phyloP scores from a whole-genome alignment of 2,888 invertebrate species.

The Diaperis boleti region DNA sequence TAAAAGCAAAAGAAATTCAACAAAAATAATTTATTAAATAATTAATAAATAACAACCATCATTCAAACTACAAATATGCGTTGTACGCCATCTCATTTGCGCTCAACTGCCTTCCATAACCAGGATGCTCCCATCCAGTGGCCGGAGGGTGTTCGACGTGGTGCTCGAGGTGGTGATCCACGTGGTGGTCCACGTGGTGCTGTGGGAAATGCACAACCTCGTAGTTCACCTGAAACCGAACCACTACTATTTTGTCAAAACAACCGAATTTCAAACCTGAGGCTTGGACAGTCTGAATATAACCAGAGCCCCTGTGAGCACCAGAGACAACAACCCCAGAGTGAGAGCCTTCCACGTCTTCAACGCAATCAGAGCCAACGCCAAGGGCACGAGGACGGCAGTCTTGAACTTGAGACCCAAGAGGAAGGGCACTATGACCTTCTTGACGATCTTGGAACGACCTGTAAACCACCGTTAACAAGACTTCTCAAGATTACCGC shows the following conservation, averaged over 20 bases:
- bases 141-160: conserved; percentile 70
- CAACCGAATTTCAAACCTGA: conserved; percentile 67
- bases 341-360: conserved; percentile 93
- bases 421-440: conserved; percentile 86
- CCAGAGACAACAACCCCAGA: conserved; percentile 84
- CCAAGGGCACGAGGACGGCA: conserved; percentile 84
- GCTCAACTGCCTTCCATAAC: conserved; percentile 73
- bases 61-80: conserved; percentile 55
- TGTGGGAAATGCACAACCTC: conserved; percentile 88
- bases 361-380: conserved; percentile 84
- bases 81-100: conserved; percentile 74
- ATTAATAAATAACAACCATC: conserved; percentile 50
- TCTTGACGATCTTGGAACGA: conserved; percentile 80
- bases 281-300: conserved; percentile 91
- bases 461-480: conserved; percentile 75
- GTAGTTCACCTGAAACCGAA: conserved; percentile 74
- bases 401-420: conserved; percentile 89
- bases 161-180: conserved; percentile 74
- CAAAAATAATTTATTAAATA: conserved; percentile 47
- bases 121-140: conserved; percentile 68
- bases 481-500: too few relatives aligned
- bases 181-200: too few relatives aligned
- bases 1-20: not conserved
- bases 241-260: not conserved
- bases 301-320: conserved; percentile 86